These are phyloP conservation scores for Poecilus cupreus DNA, from an alignment of 2,888 invertebrate genomes.

Conservation along the genomic window DNA sequence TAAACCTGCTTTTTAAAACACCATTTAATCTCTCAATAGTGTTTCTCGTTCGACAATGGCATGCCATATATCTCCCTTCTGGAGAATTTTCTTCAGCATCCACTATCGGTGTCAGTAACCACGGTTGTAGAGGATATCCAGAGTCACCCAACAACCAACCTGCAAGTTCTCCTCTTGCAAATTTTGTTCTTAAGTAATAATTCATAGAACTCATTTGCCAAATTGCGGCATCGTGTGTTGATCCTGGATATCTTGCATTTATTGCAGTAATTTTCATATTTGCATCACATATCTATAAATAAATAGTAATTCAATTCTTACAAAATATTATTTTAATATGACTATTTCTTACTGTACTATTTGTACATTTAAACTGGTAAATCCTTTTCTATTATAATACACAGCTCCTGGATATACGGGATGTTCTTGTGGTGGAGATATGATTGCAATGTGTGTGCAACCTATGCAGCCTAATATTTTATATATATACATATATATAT, in stretches of 20 bases:
- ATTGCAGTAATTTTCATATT: slow-evolving; percentile 62
- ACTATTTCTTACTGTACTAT: slow-evolving; percentile 15
- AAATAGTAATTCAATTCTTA: not conserved
- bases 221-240: slow-evolving; percentile 64
- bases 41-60: slow-evolving; percentile 61
- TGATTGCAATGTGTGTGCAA: slow-evolving; percentile 56
- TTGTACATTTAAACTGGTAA: too few relatives aligned
- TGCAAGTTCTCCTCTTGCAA: not conserved
- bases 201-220: slow-evolving; percentile 60
- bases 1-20: slow-evolving; percentile 63
- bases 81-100: slow-evolving; percentile 55
- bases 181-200: not conserved
- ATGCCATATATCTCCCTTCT: slow-evolving; percentile 60
- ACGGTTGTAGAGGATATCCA: slow-evolving; percentile 63
- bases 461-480: too few relatives aligned
- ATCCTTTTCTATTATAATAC: slow-evolving; percentile 55
- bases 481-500: too few relatives aligned
- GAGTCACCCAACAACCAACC: slow-evolving; percentile 62
- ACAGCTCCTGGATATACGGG: slow-evolving; percentile 36
- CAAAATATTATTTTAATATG: not conserved
- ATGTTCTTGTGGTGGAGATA: slow-evolving; percentile 52
- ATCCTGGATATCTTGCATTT: slow-evolving; percentile 65
- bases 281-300: slow-evolving; percentile 63
- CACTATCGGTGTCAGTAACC: slow-evolving; percentile 64
- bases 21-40: slow-evolving; percentile 63